Conservation (phyloP, 2,797 vertebrate genomes). For the Masticophis lateralis region DNA sequence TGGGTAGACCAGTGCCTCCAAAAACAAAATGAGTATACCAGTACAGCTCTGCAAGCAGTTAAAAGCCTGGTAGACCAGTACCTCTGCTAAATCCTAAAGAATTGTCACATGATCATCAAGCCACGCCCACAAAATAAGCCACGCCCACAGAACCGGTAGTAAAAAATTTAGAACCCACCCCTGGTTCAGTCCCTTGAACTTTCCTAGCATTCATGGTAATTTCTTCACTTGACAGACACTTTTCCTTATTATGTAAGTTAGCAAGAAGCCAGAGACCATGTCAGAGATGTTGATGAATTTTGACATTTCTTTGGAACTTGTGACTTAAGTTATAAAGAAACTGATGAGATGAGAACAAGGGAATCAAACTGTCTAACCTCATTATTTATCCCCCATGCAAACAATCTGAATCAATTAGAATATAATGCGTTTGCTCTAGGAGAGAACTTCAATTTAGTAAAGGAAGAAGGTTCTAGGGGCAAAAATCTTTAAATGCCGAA, state of each 20-base stretch:
- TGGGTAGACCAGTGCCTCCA: too few species aligned
- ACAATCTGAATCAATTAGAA: conserved; percentile 37
- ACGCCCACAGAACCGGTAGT: too few species aligned
- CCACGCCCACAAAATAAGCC: too few species aligned
- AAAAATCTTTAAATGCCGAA: not conserved
- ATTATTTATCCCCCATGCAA: conserved; percentile 37
- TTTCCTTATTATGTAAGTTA: conserved; percentile 19
- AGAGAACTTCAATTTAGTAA: conserved; percentile 19
- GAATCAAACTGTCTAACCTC: not conserved
- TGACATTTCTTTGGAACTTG: conserved; percentile 34
- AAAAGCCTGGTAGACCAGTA: too few species aligned
- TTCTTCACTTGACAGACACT: conserved; percentile 19
- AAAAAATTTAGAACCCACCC: too few species aligned
- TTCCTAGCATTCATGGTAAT: not conserved
- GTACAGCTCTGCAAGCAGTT: too few species aligned
- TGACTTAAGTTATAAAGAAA: conserved; percentile 23
- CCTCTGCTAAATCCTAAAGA: too few species aligned
- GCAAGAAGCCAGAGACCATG: not conserved
- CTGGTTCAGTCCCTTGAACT: not conserved
- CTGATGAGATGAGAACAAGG: conserved; percentile 2
- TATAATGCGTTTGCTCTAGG: conserved; percentile 30
- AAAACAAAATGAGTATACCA: too few species aligned
- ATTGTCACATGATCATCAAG: too few species aligned
- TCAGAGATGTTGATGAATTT: not conserved
- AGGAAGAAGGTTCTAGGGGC: not conserved